Percentiles rank a stretch among this genome's conserved stretches.
phyloP scores from a whole-genome alignment of 2,113 vertebrate species.

The Ptychochromis oligacanthus region DNA sequence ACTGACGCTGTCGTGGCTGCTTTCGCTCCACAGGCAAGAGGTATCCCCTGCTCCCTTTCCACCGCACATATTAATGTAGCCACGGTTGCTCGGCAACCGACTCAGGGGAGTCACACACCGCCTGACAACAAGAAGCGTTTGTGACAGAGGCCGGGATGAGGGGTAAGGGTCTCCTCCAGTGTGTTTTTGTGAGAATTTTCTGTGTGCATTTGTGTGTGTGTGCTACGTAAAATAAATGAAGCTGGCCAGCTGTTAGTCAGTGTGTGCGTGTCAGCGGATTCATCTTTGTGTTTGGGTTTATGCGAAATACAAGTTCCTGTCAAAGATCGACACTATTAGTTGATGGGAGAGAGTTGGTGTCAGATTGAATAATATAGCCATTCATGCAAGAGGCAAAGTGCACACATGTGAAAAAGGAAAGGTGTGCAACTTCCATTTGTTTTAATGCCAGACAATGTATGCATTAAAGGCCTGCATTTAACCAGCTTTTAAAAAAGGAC shows the following conservation, averaged over 20 bases:
- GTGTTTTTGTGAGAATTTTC: slow-evolving; percentile 16
- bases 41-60: slow-evolving; percentile 80
- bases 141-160: slow-evolving; percentile 74
- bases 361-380: background rate
- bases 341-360: background rate
- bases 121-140: slow-evolving; percentile 67
- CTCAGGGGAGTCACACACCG: slow-evolving; percentile 83
- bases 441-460: background rate
- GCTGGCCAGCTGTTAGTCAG: background rate
- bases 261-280: background rate
- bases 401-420: background rate
- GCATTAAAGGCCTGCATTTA: background rate
- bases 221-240: background rate
- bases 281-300: background rate
- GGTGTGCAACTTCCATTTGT: background rate
- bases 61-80: slow-evolving; percentile 88
- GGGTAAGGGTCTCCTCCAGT: slow-evolving; percentile 61
- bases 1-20: slow-evolving; percentile 63
- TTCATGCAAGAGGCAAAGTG: background rate
- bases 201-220: background rate
- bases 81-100: slow-evolving; percentile 89
- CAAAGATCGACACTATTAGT: background rate
- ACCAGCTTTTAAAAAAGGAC: background rate
- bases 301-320: background rate
- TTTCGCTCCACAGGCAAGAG: slow-evolving; percentile 72